Percentiles rank a stretch among this genome's conserved stretches.
Conservation (phyloP, 2,797 vertebrate species). For the Pyrocephalus nanus region DNA sequence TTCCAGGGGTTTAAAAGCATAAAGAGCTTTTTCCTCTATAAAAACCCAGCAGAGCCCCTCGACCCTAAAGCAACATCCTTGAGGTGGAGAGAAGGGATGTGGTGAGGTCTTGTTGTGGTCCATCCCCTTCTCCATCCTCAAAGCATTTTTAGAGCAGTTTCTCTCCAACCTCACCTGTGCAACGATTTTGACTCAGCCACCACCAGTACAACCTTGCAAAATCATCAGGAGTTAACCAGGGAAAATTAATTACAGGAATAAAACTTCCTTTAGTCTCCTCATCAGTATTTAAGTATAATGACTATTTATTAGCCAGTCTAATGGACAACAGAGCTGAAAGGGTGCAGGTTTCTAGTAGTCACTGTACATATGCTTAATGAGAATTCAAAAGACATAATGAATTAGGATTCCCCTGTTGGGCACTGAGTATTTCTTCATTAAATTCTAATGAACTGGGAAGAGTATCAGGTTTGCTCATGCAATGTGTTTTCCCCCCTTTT, state of each 20-base stretch:
- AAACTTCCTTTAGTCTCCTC: not conserved
- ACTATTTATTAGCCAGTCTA: constrained; percentile 6
- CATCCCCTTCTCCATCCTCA: not conserved
- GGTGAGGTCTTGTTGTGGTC: too few relatives aligned
- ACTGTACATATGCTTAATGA: constrained; percentile 27
- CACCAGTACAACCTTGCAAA: not conserved
- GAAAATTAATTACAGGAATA: constrained; percentile 31
- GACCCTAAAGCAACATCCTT: not conserved
- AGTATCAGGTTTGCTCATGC: constrained; percentile 22
- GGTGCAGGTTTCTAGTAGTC: constrained; percentile 12
- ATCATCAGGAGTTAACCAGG: not conserved
- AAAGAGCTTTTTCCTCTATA: not conserved
- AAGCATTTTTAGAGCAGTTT: not conserved
- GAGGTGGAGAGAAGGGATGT: not conserved
- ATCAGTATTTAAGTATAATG: not conserved
- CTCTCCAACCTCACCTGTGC: not conserved
- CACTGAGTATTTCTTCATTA: constrained; percentile 62
- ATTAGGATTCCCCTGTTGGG: constrained; percentile 59
- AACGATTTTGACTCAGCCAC: not conserved
- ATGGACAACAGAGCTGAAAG: constrained; percentile 27
- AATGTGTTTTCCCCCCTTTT: not conserved
- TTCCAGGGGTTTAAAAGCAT: not conserved
- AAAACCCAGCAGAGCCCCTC: not conserved
- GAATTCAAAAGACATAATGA: constrained; percentile 62
- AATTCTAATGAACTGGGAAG: constrained; percentile 60